A percentile compares a stretch with the other conserved stretches of the same genome.
phyloP scores from a whole-genome alignment of 2,888 invertebrate species.

The Drosophila mimetica region DNA sequence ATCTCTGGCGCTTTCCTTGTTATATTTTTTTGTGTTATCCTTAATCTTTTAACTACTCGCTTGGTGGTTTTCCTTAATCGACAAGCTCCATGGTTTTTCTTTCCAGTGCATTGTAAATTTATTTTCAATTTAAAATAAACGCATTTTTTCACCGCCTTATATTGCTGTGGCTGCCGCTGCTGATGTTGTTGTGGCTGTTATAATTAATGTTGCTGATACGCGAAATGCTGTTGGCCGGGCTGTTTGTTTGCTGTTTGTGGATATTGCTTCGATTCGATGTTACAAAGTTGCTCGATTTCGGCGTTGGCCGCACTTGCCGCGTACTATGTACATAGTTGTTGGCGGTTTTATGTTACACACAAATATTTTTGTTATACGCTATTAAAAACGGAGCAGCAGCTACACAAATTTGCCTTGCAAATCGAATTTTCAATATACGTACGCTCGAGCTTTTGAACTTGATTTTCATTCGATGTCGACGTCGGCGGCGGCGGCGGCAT shows the following conservation, averaged over 20 bases:
- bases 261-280: conserved; percentile 46
- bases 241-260: conserved; percentile 49
- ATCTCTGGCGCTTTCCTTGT: background rate
- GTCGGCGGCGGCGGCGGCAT: conserved; percentile 40
- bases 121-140: conserved; percentile 62
- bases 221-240: conserved; percentile 59
- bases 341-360: conserved; percentile 79
- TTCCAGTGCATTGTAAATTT: conserved; percentile 53
- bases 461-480: conserved; percentile 70
- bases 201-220: conserved; percentile 78
- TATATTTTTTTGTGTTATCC: background rate
- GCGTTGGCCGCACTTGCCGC: conserved; percentile 62
- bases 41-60: background rate
- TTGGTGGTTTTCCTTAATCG: background rate
- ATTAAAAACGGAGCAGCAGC: conserved; percentile 55
- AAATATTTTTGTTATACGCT: conserved; percentile 60
- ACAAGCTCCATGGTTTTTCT: conserved; percentile 30
- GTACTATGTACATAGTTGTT: conserved; percentile 50
- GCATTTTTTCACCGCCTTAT: conserved; percentile 64
- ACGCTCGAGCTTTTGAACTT: conserved; percentile 41
- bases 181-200: conserved; percentile 61
- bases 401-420: conserved; percentile 73
- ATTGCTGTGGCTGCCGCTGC: conserved; percentile 40
- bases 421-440: conserved; percentile 51
- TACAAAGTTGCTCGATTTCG: conserved; percentile 60